Evolutionary conservation across 2,888 invertebrate species (phyloP), one percentile per base, ranked within the genome.

Genomic region (Notocelia uddmanniana): DNA sequence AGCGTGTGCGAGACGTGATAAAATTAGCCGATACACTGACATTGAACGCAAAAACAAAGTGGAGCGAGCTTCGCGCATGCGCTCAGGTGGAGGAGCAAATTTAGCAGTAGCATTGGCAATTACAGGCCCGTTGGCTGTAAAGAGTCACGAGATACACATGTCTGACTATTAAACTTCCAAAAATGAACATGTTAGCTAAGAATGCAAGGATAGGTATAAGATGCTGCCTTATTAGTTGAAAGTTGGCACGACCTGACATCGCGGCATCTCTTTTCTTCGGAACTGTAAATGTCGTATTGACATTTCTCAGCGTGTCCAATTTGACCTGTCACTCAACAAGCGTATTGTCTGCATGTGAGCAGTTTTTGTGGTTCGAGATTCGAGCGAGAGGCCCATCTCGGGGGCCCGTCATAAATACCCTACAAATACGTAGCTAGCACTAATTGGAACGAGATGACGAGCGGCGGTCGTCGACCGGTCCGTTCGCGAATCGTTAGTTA

Each of bases 41-140:
- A 93, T 93, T 93, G 92, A 92, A 93, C 92, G 92, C 89, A 90
- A 92, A 91, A 92, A 91, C 91, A 91, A 92, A 91, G 89, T 92
- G 84, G 90, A 89, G 86, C 89, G 86, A 84, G 84, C 78, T 83
- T 81, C 78, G 88, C 91, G 90, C 90, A 88, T 86, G 89, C 88
- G 89, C 82, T 82, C 89, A 89, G 86, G 88, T 89, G 83, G 81
- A 75, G 82, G 78, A 80, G 83, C 84, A 85, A 80, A 85, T 88
- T 87, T 84, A 87, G 85, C 83, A 83, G 85, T 83, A 80, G 82
- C 81, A 83, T 83, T 76, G 81, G 81, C 83, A 83, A 84, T 84
- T 82, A 80, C 19, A n/a, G 31, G 50, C 31, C 19, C 31, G n/a
- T 57, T 55, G 55, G 26, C 55, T 54, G 2, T 23, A n/a, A 41